Percentiles rank a stretch among this genome's conserved stretches.
Conservation (phyloP, 2,797 vertebrate species). For the Picus viridis region DNA sequence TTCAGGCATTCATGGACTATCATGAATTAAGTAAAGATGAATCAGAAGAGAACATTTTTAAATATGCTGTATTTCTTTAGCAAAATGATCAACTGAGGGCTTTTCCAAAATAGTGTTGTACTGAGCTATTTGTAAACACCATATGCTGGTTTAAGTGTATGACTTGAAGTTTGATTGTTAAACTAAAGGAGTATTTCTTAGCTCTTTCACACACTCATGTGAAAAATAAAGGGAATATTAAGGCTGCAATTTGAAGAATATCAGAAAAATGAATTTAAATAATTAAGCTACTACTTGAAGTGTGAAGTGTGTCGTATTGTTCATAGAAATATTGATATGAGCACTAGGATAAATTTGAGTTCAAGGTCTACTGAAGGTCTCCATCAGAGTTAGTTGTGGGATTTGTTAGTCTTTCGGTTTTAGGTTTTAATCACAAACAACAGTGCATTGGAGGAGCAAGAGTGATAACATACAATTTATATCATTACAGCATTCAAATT, state of each 20-base stretch:
- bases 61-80: not conserved
- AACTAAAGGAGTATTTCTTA: not conserved
- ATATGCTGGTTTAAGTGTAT: not conserved
- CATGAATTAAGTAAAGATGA: not conserved
- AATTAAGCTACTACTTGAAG: not conserved
- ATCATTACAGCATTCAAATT: not conserved
- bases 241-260: not conserved
- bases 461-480: not conserved
- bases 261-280: not conserved
- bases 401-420: not conserved
- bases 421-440: not conserved
- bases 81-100: not conserved
- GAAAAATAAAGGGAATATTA: not conserved
- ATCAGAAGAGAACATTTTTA: not conserved
- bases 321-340: not conserved
- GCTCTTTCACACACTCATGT: not conserved
- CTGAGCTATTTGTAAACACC: not conserved
- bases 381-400: not conserved
- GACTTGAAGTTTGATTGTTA: not conserved
- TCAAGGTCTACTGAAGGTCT: not conserved
- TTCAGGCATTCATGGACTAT: not conserved
- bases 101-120: not conserved
- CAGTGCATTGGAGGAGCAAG: not conserved
- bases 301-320: not conserved
- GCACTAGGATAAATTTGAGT: not conserved